Base-by-base conservation (phyloP, 2,113 vertebrate genomes). In the Chaenocephalus aceratus region DNA sequence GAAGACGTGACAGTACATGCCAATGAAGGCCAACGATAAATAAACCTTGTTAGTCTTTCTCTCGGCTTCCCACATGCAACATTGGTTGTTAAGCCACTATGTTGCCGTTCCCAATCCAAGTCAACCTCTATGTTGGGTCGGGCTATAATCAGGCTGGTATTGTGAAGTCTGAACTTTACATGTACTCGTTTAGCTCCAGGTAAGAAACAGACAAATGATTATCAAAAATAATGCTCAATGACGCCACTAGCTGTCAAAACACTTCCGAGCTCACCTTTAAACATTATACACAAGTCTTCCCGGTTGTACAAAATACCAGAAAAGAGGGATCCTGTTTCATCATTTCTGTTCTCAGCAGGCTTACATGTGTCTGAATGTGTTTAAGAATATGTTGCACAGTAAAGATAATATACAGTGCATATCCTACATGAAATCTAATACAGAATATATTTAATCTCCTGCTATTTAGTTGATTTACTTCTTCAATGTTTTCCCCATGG, bases 401-500 rank as follows among this genome's bases (percentile, higher is more conserved):
- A 79, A 74, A 68, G 21, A 82, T 69, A 82, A 79, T 66, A 79
- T 71, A 72, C 74, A 72, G n/a, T 46, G 34, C 9, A 53, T 49
- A 61, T 71, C 53, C n/a, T 41, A 26, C 12, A 36, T 77, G 69
- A 68, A 80, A 82, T 85, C 30, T 68, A 79, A 89, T 82, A 82
- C 41, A 75, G 26, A 83, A 69, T 49, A 79, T 78, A 75, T 82
- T 70, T 45, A 51, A 83, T 77, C 54, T 82, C 76, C 75, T 59
- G 60, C 74, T 83, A 83, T 73, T 64, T 72, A 65, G 63, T 66
- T 75, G 65, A 72, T 51, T 54, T 83, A 34, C 41, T 73, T n/a
- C 54, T 49, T 69, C n/a, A 52, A 12, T 67, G 34, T 54, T 84
- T 80, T 85, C 69, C 68, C 26, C 46, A 67, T 67, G 77, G 52